Base-by-base conservation (phyloP, 1,140 invertebrate genomes). In the Dendrolimus punctatus region DNA sequence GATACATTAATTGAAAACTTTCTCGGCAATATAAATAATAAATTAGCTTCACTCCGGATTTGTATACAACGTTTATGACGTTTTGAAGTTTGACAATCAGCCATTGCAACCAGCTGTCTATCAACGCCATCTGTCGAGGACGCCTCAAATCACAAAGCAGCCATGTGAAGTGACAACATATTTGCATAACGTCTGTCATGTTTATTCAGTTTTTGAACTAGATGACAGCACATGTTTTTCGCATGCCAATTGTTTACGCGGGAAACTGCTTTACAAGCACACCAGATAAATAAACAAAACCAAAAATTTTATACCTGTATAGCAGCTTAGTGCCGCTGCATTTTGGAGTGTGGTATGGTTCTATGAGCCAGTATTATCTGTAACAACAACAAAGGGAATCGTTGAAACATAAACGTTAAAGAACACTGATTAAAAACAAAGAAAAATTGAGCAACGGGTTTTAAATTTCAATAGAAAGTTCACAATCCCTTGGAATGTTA, bases 271-370 rank as follows among this genome's bases (percentile, higher is more conserved):
- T 9, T 43, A 39, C 9, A 46, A 23, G 1, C 1, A 3, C 23
- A 23, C 23, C 23, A 23, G 23, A 3, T 23, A 23, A 51, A n/a
- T 46, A 49, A 38, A n/a, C 41, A 40, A 9, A 40, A 60, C 55
- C 62, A 45, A 39, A 40, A 42, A 46, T 8, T 45, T 38, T 8
- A 45, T 71, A 73, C 80, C 71, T 71, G 64, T 73, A 57, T 80
- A 72, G 80, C 80, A 83, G 80, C 80, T 83, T 80, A 83, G 66
- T 64, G 76, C 77, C 80, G 80, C 80, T 78, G 76, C 80, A 83
- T 83, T 66, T 60, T 70, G 62, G 54, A 57, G 40, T 63, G 52
- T 66, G 58, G 54, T 60, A 39, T 53, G 41, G 42, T 52, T 58
- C 46, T 56, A 53, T 57, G 52, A 51, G 56, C 46, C 62, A 54